phyloP scores from a whole-genome alignment of 2,888 invertebrate genomes.

The Orthosia incerta region DNA sequence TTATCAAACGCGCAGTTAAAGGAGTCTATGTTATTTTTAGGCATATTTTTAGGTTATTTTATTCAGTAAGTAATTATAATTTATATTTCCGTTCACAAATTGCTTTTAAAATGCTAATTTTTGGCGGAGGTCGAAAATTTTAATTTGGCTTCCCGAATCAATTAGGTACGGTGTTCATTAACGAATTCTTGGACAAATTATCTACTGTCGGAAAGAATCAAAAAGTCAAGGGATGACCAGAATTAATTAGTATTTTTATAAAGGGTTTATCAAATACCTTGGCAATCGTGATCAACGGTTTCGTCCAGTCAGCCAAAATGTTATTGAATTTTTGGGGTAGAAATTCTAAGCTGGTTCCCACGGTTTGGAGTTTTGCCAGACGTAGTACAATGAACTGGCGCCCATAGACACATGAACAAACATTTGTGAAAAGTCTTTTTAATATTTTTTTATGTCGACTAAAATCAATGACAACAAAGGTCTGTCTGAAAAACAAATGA shows the following conservation, averaged over 20 bases:
- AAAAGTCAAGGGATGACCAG: conserved; percentile 3
- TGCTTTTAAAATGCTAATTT: conserved; percentile 36
- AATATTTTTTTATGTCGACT: background rate
- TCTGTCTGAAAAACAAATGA: background rate
- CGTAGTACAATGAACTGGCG: background rate
- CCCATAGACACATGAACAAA: background rate
- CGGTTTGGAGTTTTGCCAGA: background rate
- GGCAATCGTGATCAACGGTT: background rate
- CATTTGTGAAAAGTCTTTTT: background rate
- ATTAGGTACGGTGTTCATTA: conserved; percentile 23
- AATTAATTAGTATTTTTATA: conserved; percentile 7
- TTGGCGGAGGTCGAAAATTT: conserved; percentile 5
- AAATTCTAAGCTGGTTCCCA: background rate
- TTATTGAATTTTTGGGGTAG: conserved; percentile 15
- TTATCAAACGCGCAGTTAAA: background rate
- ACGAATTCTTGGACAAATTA: background rate
- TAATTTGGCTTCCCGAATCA: conserved; percentile 19
- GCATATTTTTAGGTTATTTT: conserved; percentile 7
- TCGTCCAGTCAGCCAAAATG: background rate
- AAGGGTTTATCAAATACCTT: background rate
- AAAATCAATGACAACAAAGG: background rate
- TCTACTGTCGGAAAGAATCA: conserved; percentile 9
- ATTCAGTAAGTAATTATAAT: conserved; percentile 25
- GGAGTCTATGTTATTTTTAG: background rate
- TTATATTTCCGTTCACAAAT: conserved; percentile 37